phyloP scores from a whole-genome alignment of 2,888 invertebrate genomes.

The Phortica magna region DNA sequence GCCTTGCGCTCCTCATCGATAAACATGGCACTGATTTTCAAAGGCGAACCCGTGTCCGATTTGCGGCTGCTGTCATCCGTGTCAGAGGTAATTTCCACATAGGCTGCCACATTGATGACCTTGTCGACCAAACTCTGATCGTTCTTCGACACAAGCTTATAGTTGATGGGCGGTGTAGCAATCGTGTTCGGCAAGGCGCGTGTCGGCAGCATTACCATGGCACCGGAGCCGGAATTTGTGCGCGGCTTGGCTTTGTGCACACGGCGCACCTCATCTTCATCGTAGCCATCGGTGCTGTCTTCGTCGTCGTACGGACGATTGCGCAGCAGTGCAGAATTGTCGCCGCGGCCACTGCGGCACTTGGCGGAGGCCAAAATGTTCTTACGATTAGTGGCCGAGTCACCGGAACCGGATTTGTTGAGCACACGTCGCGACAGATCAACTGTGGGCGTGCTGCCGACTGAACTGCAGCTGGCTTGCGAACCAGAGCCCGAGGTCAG shows the following conservation, averaged over 20 bases:
- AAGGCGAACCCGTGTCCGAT: conserved; percentile 74
- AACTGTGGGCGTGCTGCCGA: conserved; percentile 83
- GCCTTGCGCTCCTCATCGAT: conserved; percentile 78
- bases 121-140: conserved; percentile 76
- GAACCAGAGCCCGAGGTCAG: conserved; percentile 87
- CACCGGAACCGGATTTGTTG: conserved; percentile 78
- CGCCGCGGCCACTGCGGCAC: conserved; percentile 89
- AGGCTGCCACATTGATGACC: conserved; percentile 77
- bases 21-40: conserved; percentile 78
- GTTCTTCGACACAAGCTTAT: conserved; percentile 65
- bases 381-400: conserved; percentile 84
- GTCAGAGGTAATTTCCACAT: conserved; percentile 77
- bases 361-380: conserved; percentile 92
- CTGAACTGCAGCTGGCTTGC: conserved; percentile 84
- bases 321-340: conserved; percentile 85
- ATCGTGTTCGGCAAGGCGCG: conserved; percentile 46
- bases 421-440: conserved; percentile 84
- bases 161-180: conserved; percentile 67
- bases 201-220: conserved; percentile 51
- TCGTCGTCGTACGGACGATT: conserved; percentile 81
- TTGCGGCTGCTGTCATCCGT: conserved; percentile 78
- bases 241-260: conserved; percentile 78
- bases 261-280: conserved; percentile 75
- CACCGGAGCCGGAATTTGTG: conserved; percentile 40
- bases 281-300: conserved; percentile 78